phyloP scores from a whole-genome alignment of 2,113 vertebrate species.

The Rafetus swinhoei region DNA sequence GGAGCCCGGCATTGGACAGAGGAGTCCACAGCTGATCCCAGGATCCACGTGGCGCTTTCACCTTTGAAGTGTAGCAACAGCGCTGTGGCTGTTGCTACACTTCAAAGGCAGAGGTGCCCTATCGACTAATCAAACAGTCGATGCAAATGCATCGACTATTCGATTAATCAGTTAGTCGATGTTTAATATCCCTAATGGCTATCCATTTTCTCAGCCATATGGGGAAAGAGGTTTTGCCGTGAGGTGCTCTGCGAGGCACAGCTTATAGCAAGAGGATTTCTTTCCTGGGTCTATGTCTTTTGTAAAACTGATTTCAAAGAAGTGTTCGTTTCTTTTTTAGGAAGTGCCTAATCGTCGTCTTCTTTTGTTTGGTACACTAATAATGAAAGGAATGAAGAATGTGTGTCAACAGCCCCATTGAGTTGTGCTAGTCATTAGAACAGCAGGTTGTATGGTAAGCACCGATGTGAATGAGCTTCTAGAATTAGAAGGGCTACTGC shows the following conservation, averaged over 20 bases:
- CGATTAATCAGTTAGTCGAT: too few species aligned
- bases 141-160: too few species aligned
- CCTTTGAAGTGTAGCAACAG: too few species aligned
- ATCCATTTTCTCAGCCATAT: slow-evolving; percentile 45
- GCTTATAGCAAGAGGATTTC: slow-evolving; percentile 4
- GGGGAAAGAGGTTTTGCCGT: slow-evolving; percentile 31
- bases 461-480: rapidly evolving
- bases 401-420: neutral
- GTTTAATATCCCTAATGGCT: neutral
- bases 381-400: slow-evolving; percentile 45
- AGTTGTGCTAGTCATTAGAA: neutral
- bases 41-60: too few species aligned
- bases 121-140: too few species aligned
- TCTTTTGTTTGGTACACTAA: neutral
- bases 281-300: slow-evolving; percentile 17
- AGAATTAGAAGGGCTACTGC: neutral
- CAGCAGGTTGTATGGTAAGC: neutral
- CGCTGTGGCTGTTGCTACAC: too few species aligned
- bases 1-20: too few species aligned
- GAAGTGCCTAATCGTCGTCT: slow-evolving; percentile 13
- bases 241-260: neutral
- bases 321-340: slow-evolving; percentile 61
- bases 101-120: too few species aligned
- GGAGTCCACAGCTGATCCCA: too few species aligned
- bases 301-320: slow-evolving; percentile 57